phyloP scores from a whole-genome alignment of 2,113 vertebrate genomes.

The Dromiciops gliroides region DNA sequence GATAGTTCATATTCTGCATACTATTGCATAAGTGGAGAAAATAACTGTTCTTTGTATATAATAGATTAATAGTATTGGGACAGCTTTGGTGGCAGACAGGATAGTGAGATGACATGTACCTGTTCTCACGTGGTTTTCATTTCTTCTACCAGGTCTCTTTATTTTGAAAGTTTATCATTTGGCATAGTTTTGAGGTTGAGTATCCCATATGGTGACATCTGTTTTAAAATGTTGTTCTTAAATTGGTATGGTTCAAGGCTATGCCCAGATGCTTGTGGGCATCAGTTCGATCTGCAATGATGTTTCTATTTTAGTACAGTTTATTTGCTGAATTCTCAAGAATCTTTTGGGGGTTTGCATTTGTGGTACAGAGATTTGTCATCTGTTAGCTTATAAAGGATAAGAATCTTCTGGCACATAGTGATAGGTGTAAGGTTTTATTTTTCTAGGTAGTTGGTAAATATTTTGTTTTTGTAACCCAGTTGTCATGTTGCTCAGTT shows the following conservation, averaged over 20 bases:
- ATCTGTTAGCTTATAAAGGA: background rate
- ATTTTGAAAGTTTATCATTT: background rate
- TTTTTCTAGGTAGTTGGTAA: background rate
- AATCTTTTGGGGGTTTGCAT: background rate
- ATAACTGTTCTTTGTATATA: background rate
- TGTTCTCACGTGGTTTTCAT: background rate
- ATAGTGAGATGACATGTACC: background rate
- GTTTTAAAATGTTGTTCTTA: background rate
- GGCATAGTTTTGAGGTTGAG: background rate
- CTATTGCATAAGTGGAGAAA: background rate
- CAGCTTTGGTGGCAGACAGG: background rate
- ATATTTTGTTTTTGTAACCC: background rate
- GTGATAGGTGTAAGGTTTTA: background rate
- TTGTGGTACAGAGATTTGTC: background rate
- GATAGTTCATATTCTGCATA: background rate
- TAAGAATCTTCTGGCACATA: background rate
- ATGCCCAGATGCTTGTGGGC: background rate
- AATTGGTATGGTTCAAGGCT: background rate
- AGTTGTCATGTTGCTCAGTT: background rate
- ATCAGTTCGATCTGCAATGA: background rate
- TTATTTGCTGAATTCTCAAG: background rate
- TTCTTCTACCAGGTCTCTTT: background rate
- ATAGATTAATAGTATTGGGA: background rate
- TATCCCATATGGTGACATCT: background rate
- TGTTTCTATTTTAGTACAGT: background rate